These are phyloP conservation scores for Anabacerthia variegaticeps DNA, from an alignment of 2,797 vertebrate species.

Conservation along the genomic window DNA sequence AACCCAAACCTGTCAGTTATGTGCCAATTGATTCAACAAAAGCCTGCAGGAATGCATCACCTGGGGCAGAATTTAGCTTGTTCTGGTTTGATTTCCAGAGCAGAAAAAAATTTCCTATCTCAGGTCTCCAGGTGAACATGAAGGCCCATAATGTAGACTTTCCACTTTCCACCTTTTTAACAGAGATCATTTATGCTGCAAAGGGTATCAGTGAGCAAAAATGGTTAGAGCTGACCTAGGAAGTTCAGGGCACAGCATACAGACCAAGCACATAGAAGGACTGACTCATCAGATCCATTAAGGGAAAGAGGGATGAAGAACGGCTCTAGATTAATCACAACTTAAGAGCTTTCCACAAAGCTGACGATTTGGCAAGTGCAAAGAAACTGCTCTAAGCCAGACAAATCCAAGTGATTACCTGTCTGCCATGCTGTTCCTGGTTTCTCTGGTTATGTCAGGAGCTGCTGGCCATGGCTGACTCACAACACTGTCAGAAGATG, in stretches of 20 bases:
- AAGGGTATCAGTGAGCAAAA: neutral
- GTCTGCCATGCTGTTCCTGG: constrained; percentile 90
- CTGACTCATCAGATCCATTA: neutral
- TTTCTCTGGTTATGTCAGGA: constrained; percentile 96
- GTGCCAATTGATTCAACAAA: neutral
- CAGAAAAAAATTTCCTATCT: neutral
- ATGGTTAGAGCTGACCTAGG: neutral
- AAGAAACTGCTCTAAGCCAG: neutral
- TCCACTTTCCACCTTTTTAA: neutral
- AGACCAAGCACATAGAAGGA: neutral
- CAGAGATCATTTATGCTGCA: neutral
- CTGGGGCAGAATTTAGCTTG: neutral
- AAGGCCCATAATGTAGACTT: neutral
- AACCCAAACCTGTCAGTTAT: neutral
- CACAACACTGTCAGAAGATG: constrained; percentile 75
- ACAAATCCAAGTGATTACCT: constrained; percentile 76
- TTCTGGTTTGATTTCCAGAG: neutral
- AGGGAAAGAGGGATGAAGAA: neutral
- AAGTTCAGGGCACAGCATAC: neutral
- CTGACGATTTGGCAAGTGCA: neutral
- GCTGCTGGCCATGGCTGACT: constrained; percentile 93
- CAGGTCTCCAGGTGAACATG: neutral
- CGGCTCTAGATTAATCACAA: neutral
- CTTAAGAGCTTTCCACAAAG: neutral
- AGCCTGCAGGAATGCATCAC: neutral